Conservation (phyloP, 2,113 vertebrate species). For the Planiliza haematocheilus region DNA sequence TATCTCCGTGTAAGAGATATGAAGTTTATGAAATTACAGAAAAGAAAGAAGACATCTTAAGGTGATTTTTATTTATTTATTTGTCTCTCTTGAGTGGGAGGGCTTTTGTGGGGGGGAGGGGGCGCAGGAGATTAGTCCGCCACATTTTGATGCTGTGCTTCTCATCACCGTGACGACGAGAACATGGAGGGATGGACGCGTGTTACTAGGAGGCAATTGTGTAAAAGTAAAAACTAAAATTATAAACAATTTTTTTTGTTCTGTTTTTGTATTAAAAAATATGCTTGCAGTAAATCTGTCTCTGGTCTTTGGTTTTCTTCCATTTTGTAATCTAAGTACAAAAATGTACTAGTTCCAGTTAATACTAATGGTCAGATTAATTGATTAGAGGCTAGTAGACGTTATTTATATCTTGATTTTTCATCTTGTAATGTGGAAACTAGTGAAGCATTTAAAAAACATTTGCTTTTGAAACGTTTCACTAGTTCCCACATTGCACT, state of each 20-base stretch:
- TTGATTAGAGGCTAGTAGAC: too few relatives aligned
- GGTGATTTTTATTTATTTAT: constrained; percentile 97
- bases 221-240: constrained; percentile 87
- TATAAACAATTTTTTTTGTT: constrained; percentile 84
- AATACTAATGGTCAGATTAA: too few relatives aligned
- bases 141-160: constrained; percentile 86
- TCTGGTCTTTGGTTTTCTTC: constrained; percentile 3
- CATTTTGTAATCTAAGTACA: too few relatives aligned
- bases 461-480: too few relatives aligned
- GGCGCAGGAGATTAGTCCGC: constrained; percentile 60
- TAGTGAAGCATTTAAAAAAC: too few relatives aligned
- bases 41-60: constrained; percentile 72
- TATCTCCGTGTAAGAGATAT: constrained; percentile 66
- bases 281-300: constrained; percentile 94
- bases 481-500: too few relatives aligned
- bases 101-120: constrained; percentile 9
- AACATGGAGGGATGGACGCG: constrained; percentile 77
- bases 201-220: constrained; percentile 90
- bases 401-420: too few relatives aligned
- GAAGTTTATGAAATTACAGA: constrained; percentile 75
- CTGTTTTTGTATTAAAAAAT: constrained; percentile 97
- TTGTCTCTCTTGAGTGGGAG: constrained; percentile 79
- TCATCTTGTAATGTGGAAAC: too few relatives aligned
- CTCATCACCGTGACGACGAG: constrained; percentile 87
- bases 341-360: too few relatives aligned